These are phyloP conservation scores for Porites cylindrica DNA, from an alignment of 92 coral and sea anemone species.

Conservation along the genomic window DNA sequence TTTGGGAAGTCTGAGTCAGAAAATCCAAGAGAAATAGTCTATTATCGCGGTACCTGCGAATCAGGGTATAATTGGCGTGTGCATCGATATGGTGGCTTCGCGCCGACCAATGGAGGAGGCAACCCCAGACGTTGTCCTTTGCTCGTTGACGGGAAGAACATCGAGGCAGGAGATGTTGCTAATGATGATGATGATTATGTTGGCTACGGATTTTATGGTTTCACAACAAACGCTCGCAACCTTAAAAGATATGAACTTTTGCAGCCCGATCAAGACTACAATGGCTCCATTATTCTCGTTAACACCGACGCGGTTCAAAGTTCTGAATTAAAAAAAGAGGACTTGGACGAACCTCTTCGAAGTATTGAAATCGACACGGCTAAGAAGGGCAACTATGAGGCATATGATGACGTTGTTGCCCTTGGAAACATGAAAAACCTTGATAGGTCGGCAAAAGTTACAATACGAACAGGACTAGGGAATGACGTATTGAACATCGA, in stretches of 20 bases:
- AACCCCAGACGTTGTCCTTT: not conserved
- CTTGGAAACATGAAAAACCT: slow-evolving; percentile 23
- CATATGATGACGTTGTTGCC: slow-evolving; percentile 25
- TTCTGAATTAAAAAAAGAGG: not conserved
- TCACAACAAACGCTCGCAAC: not conserved
- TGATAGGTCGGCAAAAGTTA: not conserved
- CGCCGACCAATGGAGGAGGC: no score
- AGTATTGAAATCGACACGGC: not conserved
- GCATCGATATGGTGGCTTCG: no score
- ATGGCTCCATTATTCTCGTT: slow-evolving; percentile 1
- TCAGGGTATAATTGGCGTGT: not conserved
- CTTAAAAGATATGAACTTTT: not conserved
- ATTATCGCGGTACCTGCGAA: not conserved
- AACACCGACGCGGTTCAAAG: slow-evolving; percentile 1
- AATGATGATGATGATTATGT: not conserved
- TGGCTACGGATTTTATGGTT: slow-evolving; percentile 16
- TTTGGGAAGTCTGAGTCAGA: not conserved
- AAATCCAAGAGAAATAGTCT: not conserved
- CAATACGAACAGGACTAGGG: not conserved
- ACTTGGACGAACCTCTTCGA: not conserved
- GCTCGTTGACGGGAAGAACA: slow-evolving; percentile 10
- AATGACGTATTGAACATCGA: slow-evolving; percentile 26
- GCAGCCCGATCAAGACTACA: not conserved
- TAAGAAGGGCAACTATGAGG: not conserved
- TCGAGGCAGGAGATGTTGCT: not conserved